These are phyloP conservation scores for Microtus ochrogaster DNA, from an alignment of 2,113 vertebrate species.

Conservation along the genomic window DNA sequence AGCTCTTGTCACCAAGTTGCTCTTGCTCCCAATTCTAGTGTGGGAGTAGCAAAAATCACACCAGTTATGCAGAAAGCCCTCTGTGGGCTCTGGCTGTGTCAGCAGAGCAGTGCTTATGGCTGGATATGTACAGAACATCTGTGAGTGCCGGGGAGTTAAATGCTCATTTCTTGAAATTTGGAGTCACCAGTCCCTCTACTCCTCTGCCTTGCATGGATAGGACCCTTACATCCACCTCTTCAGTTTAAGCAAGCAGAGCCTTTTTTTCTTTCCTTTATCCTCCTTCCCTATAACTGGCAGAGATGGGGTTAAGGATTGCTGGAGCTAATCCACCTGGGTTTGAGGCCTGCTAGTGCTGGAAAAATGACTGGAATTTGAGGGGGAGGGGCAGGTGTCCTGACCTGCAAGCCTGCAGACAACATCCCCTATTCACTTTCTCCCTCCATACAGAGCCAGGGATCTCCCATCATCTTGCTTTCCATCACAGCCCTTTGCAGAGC, in stretches of 20 bases:
- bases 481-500: conserved; percentile 36
- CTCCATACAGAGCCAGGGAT: conserved; percentile 66
- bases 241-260: not conserved
- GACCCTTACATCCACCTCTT: not conserved
- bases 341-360: conserved; percentile 83
- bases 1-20: rapidly evolving
- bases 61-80: not conserved
- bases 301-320: conserved; percentile 82
- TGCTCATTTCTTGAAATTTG: not conserved
- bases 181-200: not conserved
- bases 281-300: conserved; percentile 4
- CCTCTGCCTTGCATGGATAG: not conserved
- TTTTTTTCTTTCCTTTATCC: conserved; percentile 25
- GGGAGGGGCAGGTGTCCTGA: conserved; percentile 84
- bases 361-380: conserved; percentile 89
- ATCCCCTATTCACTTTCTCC: conserved; percentile 77
- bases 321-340: conserved; percentile 87
- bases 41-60: not conserved
- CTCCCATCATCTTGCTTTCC: conserved; percentile 55
- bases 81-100: not conserved
- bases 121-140: not conserved
- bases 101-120: not conserved
- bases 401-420: conserved; percentile 78
- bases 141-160: not conserved
- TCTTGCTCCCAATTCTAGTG: not conserved